A percentile compares a stretch with the other conserved stretches of the same genome.
Conservation (phyloP, 2,797 vertebrate species). For the Tachyglossus aculeatus region DNA sequence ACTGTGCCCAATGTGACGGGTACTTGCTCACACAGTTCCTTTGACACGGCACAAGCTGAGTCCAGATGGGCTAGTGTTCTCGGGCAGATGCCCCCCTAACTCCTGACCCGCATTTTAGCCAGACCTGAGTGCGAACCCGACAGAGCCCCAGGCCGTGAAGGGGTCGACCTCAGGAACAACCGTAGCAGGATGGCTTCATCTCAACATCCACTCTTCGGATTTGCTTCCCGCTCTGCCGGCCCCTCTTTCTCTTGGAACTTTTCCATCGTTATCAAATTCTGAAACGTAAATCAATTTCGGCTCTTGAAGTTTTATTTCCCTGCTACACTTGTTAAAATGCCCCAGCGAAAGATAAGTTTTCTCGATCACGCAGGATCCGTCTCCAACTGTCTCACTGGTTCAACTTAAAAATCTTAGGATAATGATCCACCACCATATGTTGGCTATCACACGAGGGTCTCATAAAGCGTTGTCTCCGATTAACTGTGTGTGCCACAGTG, state of each 20-base stretch:
- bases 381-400: constrained; percentile 71
- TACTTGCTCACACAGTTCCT: no score
- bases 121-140: no score
- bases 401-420: constrained; percentile 73
- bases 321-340: constrained; percentile 72
- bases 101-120: no score
- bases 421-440: constrained; percentile 75
- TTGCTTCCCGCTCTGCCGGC: neutral
- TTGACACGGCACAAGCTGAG: no score
- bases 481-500: constrained; percentile 73
- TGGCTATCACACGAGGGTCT: constrained; percentile 74
- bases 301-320: constrained; percentile 68
- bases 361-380: constrained; percentile 64
- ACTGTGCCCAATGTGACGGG: no score
- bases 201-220: constrained; percentile 32
- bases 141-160: no score
- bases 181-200: constrained; percentile 31
- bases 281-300: constrained; percentile 57
- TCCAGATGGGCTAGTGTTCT: no score
- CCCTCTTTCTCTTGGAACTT: constrained; percentile 52
- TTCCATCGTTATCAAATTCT: constrained; percentile 45
- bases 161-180: no score
- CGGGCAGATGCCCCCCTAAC: no score
- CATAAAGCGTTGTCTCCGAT: constrained; percentile 75
- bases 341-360: constrained; percentile 58